Percentiles rank a stretch among this genome's conserved stretches.
Conservation (phyloP, 1,140 invertebrate species). For the Hypsibius dujardini region DNA sequence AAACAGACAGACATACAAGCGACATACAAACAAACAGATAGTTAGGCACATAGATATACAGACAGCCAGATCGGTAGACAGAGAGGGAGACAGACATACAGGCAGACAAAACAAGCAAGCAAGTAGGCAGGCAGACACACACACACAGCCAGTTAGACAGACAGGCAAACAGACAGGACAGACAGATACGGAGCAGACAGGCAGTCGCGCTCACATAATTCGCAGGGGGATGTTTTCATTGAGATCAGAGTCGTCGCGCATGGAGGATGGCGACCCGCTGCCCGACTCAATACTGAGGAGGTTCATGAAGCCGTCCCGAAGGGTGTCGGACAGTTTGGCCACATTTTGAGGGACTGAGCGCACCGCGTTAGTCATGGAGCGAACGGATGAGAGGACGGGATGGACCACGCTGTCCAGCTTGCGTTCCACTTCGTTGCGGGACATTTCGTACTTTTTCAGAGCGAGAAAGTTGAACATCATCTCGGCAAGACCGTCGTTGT, state of each 20-base stretch:
- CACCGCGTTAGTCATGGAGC: slow-evolving; percentile 10
- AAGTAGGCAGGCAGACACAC: too few species aligned
- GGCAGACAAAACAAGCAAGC: too few species aligned
- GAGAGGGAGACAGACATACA: too few species aligned
- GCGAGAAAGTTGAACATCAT: slow-evolving; percentile 32
- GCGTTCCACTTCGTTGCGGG: slow-evolving; percentile 9
- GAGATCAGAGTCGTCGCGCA: slow-evolving; percentile 19
- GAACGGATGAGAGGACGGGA: background rate
- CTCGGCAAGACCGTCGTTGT: slow-evolving; percentile 29
- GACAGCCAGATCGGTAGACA: too few species aligned
- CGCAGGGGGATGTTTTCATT: slow-evolving; percentile 66
- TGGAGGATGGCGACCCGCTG: slow-evolving; percentile 7
- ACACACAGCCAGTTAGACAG: too few species aligned
- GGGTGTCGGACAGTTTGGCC: background rate
- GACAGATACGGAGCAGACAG: too few species aligned
- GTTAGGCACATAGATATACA: too few species aligned
- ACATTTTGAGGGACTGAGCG: background rate
- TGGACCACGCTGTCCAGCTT: background rate
- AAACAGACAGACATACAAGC: too few species aligned
- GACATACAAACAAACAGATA: too few species aligned
- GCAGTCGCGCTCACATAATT: too few species aligned
- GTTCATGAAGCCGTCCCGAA: background rate
- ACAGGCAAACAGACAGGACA: too few species aligned
- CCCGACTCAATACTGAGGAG: slow-evolving; percentile 5
- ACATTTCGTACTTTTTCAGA: slow-evolving; percentile 21